These are phyloP conservation scores for Adelphocoris suturalis DNA, from an alignment of 2,888 invertebrate genomes.

Conservation along the genomic window DNA sequence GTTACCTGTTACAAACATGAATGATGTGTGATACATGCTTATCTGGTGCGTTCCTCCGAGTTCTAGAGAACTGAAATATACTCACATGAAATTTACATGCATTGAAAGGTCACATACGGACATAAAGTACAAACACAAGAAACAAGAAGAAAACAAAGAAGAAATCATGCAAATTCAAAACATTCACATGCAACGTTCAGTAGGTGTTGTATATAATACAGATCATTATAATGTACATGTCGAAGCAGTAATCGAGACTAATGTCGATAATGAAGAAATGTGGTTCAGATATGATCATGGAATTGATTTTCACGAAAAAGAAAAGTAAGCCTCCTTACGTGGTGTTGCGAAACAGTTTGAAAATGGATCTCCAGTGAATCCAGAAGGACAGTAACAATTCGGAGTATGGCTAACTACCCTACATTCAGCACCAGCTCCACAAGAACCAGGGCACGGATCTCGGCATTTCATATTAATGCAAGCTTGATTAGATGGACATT, in stretches of 20 bases:
- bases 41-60: slow-evolving; percentile 47
- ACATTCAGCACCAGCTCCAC: slow-evolving; percentile 86
- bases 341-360: slow-evolving; percentile 81
- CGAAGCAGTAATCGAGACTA: background rate
- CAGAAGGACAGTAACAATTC: slow-evolving; percentile 88
- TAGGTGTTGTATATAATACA: background rate
- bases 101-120: slow-evolving; percentile 20
- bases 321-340: slow-evolving; percentile 55
- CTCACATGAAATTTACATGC: slow-evolving; percentile 34
- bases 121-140: background rate
- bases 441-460: slow-evolving; percentile 85
- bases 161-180: slow-evolving; percentile 35
- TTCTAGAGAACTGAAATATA: slow-evolving; percentile 60
- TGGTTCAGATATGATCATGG: slow-evolving; percentile 39
- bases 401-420: slow-evolving; percentile 84
- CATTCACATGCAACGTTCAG: slow-evolving; percentile 54
- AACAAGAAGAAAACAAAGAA: background rate
- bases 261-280: background rate
- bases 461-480: slow-evolving; percentile 84
- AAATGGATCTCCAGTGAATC: slow-evolving; percentile 90
- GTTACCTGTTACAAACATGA: slow-evolving; percentile 55
- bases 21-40: slow-evolving; percentile 55
- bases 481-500: slow-evolving; percentile 84
- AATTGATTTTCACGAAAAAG: background rate
- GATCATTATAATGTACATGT: background rate